phyloP scores from a whole-genome alignment of 2,113 vertebrate species.

The Suncus etruscus region DNA sequence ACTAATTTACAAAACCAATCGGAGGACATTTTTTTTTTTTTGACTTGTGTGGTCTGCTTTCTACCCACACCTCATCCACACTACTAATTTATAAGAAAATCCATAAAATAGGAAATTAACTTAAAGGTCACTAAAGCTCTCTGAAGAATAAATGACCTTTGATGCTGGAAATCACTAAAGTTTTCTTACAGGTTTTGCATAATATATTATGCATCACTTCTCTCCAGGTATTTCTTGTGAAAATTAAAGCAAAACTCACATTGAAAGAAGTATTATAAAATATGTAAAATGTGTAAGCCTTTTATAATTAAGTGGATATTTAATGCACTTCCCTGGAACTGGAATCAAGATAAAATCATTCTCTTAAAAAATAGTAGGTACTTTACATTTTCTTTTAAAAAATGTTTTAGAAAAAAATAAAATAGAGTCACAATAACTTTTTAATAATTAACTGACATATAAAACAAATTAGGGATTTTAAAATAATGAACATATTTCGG shows the following conservation, averaged over 20 bases:
- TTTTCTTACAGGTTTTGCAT: conserved; percentile 64
- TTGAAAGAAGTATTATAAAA: conserved; percentile 27
- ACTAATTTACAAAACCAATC: conserved; percentile 42
- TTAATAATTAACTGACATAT: conserved; percentile 60
- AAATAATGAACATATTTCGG: conserved; percentile 57
- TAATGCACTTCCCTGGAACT: neutral
- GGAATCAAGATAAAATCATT: conserved; percentile 54
- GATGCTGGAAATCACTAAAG: conserved; percentile 74
- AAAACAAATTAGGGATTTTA: conserved; percentile 44
- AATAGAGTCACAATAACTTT: conserved; percentile 41
- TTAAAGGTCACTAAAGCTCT: conserved; percentile 80
- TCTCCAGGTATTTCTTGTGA: conserved; percentile 65
- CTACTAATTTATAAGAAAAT: conserved; percentile 83
- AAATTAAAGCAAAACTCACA: conserved; percentile 55
- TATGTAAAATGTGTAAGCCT: conserved; percentile 64
- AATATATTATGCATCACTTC: conserved; percentile 75
- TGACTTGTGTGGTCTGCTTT: conserved; percentile 36
- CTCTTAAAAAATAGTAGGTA: conserved; percentile 52
- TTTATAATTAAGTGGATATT: conserved; percentile 48
- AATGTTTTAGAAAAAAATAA: neutral
- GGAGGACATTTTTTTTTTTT: conserved; percentile 56
- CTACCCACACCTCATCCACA: conserved; percentile 51
- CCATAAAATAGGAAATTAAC: conserved; percentile 81
- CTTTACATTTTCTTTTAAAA: conserved; percentile 59
- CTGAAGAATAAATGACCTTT: conserved; percentile 83